Percentiles rank a stretch among this genome's conserved stretches.
phyloP scores from a whole-genome alignment of 2,888 invertebrate genomes.

The Sesia bembeciformis region DNA sequence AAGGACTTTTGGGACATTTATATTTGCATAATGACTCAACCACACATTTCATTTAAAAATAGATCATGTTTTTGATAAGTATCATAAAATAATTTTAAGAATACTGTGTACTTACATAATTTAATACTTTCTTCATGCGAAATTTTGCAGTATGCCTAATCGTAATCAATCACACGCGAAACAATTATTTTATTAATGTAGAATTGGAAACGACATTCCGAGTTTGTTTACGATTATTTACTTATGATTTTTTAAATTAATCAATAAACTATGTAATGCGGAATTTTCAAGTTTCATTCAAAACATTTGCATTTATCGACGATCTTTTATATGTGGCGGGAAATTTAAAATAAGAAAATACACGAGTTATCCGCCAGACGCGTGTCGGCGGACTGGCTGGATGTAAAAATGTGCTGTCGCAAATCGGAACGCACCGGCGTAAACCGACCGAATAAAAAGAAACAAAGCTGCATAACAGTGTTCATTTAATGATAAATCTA shows the following conservation, averaged over 20 bases:
- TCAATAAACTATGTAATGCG: background rate
- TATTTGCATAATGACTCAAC: too few species aligned
- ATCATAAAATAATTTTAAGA: too few species aligned
- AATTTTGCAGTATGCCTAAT: background rate
- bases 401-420: constrained; percentile 34
- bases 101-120: background rate
- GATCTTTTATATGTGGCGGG: background rate
- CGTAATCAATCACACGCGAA: background rate
- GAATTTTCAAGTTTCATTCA: background rate
- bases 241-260: background rate
- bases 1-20: too few species aligned
- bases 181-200: background rate
- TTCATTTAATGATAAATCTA: constrained; percentile 20
- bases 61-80: too few species aligned
- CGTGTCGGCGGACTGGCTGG: constrained; percentile 37
- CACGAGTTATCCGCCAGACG: constrained; percentile 18
- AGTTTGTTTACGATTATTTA: background rate
- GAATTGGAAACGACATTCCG: background rate
- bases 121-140: background rate
- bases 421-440: constrained; percentile 55
- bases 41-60: too few species aligned
- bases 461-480: constrained; percentile 31
- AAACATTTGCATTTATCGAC: background rate
- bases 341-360: background rate
- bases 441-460: constrained; percentile 53